Evolutionary conservation across 2,797 vertebrate species (phyloP), one percentile per base, ranked within the genome.

Genomic region (Enteromius trimaculatus): DNA sequence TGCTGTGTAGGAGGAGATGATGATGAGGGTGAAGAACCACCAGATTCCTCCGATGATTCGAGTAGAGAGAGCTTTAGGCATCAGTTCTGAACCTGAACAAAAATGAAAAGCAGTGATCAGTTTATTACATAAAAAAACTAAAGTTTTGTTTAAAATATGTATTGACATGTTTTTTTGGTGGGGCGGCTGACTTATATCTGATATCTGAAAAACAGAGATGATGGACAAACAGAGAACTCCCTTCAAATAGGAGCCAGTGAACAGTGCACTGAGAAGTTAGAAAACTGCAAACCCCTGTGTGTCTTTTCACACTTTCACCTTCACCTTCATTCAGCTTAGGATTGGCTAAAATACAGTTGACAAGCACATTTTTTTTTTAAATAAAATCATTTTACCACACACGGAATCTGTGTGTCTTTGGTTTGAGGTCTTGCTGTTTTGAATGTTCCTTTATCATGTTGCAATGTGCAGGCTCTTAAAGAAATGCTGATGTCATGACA

Each of bases 1-100:
- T 72, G 98, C 98, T 4, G 98, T 99, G 89, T 99, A 99, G 86
- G 98, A 99, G 9, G 98, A 99, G 91, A 99, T 98, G 91, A 99
- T 98, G 91, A 99, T 99, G 34, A 99, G 96, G 0, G 98, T 99
- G 94, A 99, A 99, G 93, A 99, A 99, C 98, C 98, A 99, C 98
- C 98, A 99, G 93, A 99, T 99, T 60, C 98, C 98, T 5, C 98
- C 98, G 2, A 99, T 99, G 93, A 99, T 99, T 88, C 98, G 95
- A 1, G 98, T 99, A 0, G 98, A 99, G 83, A 99, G 94, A 3
- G 98, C 98, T 92, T 99, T 99, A 91, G 98, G 98, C 98, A 99
- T 99, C 92, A 99, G 92, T 86, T 99, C 98, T 0, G 98, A 99
- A 79, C 98, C 98, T 99, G 47, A 5, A 64, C 11, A 78, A 11